phyloP scores from a whole-genome alignment of 1,140 invertebrate species.

The Sipha flava region DNA sequence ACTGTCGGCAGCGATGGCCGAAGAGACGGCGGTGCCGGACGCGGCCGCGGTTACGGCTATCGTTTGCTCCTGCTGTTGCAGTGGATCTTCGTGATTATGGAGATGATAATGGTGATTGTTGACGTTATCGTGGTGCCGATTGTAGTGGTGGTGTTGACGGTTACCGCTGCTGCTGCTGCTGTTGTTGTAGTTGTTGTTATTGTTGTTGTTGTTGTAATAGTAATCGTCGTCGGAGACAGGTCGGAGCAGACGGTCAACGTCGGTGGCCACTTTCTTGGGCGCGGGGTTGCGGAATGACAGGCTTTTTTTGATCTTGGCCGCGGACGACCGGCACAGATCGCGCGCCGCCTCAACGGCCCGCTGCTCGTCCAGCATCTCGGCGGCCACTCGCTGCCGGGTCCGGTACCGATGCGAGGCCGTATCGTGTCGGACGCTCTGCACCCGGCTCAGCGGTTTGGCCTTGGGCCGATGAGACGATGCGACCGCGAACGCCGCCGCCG shows the following conservation, averaged over 20 bases:
- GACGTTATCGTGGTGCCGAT: neutral
- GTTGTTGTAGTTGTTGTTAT: neutral
- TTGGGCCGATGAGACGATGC: neutral
- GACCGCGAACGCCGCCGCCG: neutral
- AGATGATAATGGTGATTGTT: neutral
- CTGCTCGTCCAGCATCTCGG: constrained; percentile 5
- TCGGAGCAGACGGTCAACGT: neutral
- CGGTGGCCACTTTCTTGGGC: neutral
- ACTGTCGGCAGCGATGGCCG: neutral
- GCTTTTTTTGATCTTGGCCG: constrained; percentile 9
- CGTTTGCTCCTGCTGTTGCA: neutral
- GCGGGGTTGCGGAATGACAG: constrained; percentile 8
- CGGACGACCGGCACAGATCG: neutral
- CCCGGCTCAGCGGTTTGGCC: constrained; percentile 9
- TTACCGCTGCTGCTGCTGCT: neutral
- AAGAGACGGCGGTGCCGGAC: neutral
- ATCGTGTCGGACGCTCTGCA: constrained; percentile 15
- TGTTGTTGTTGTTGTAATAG: neutral
- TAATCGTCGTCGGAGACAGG: neutral
- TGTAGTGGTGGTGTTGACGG: neutral
- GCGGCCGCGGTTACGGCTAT: neutral
- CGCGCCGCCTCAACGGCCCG: neutral
- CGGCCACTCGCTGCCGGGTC: constrained; percentile 4
- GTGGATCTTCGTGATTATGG: neutral
- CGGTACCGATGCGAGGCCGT: neutral